A percentile compares a stretch with the other conserved stretches of the same genome.
phyloP scores from a whole-genome alignment of 2,113 vertebrate genomes.

The Coturnix japonica region DNA sequence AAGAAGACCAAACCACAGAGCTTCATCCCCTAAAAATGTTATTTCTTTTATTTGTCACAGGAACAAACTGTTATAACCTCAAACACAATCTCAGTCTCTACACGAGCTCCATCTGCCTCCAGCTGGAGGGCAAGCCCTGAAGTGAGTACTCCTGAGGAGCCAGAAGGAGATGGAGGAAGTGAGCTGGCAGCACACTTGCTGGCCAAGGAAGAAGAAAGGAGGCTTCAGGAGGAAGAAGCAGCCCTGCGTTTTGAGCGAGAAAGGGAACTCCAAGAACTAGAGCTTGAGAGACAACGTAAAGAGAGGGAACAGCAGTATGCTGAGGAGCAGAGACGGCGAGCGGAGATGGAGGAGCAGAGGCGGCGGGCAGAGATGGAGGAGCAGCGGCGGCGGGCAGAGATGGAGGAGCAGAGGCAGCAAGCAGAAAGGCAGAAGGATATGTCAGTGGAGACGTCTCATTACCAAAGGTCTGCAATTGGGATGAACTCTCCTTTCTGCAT shows the following conservation, averaged over 20 bases:
- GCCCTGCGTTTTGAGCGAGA: not conserved
- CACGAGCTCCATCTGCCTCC: constrained; percentile 56
- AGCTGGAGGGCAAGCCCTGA: constrained; percentile 61
- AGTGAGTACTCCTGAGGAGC: constrained; percentile 30
- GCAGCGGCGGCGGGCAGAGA: not conserved
- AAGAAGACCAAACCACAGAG: not conserved
- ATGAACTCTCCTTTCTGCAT: too few species aligned
- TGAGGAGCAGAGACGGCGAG: constrained; percentile 36
- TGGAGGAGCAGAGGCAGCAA: constrained; percentile 21
- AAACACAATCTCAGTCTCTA: constrained; percentile 44
- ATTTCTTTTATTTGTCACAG: not conserved
- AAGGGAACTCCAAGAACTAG: constrained; percentile 35
- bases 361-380: not conserved
- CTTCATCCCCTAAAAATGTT: not conserved
- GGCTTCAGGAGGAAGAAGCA: constrained; percentile 47
- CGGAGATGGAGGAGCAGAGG: constrained; percentile 34
- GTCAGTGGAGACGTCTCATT: not conserved
- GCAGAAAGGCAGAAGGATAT: constrained; percentile 39
- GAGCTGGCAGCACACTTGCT: not conserved
- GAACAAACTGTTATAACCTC: constrained; percentile 77
- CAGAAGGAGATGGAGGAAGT: constrained; percentile 35
- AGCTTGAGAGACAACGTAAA: constrained; percentile 50
- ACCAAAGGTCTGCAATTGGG: too few species aligned
- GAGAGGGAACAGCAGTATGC: constrained; percentile 31
- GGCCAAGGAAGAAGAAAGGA: constrained; percentile 5